Evolutionary conservation across 2,797 vertebrate species (phyloP), one percentile per base, ranked within the genome.

Genomic region (Protonibea diacanthus): DNA sequence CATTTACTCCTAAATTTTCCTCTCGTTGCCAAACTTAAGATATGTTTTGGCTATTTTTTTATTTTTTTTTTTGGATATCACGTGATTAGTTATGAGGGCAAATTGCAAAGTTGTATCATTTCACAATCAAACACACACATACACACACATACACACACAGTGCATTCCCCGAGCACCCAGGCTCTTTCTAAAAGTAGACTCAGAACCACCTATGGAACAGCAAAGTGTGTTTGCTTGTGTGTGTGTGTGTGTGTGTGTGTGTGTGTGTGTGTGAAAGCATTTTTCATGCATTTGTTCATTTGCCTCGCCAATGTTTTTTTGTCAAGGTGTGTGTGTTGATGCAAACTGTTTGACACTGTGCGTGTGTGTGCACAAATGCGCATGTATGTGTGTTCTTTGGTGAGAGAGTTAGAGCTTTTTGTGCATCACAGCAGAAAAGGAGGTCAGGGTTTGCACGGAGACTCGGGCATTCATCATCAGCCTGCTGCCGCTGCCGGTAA

Each of bases 401-500:
- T 81, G 56, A 73, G 74, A 62, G 70, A 84, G 90, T 59, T 45
- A 48, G 75, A 87, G 90, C 62, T 85, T 95, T 95, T 94, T 95
- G 88, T 93, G 91, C 92, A 93, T 92, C 90, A 25, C 91, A 92
- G 93, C 92, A 94, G 88, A 95, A 94, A 96, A 96, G 90, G 93
- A 95, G 95, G 94, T 96, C 95, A 95, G 93, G 93, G 83, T 95
- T 91, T 93, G 86, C 90, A 92, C 88, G 83, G 92, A 94, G 91
- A 89, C 89, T 93, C 87, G 49, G 88, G 95, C 94, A 96, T 96
- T 96, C 91, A 96, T 96, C 95, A 96, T 95, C 95, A 95, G 92
- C 90, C 87, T 88, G 90, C 92, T 95, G 94, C 93, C 87, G 93
- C 89, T 92, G 91, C 87, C 60, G 86, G 91, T 94, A 93, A 94